A percentile compares a stretch with the other conserved stretches of the same genome.
Evolutionary conservation across 2,888 invertebrate genomes (phyloP).

Genomic region (Hanleya hanleyi): DNA sequence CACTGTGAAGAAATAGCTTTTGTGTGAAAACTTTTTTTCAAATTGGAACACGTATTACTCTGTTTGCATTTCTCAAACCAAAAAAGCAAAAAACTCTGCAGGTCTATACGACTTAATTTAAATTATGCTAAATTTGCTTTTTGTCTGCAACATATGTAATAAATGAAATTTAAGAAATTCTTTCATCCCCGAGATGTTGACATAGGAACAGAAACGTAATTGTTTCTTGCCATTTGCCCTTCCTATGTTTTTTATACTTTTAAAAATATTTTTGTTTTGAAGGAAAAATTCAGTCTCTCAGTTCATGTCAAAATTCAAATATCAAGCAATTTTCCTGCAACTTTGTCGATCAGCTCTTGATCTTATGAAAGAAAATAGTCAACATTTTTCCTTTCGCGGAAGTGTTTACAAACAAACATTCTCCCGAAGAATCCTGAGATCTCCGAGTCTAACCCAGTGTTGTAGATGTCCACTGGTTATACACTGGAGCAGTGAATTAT

Average conservation of each 20-base stretch:
- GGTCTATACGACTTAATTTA: not conserved
- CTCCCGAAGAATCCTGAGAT: too few relatives aligned
- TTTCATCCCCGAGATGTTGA: not conserved
- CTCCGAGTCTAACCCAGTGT: too few relatives aligned
- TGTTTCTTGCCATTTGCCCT: not conserved
- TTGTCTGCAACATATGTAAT: not conserved
- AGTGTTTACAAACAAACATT: not conserved
- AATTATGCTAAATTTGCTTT: slow-evolving; percentile 1
- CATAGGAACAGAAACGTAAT: not conserved
- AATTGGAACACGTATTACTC: not conserved
- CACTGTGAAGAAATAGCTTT: too few relatives aligned
- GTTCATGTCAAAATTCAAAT: not conserved
- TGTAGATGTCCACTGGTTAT: too few relatives aligned
- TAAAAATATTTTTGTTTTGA: slow-evolving; percentile 1
- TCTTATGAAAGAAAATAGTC: not conserved
- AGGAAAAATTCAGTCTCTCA: not conserved
- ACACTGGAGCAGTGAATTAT: too few relatives aligned
- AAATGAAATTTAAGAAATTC: not conserved
- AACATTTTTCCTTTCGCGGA: not conserved
- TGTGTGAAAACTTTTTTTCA: not conserved
- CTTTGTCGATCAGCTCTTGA: not conserved
- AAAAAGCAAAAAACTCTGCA: too few relatives aligned
- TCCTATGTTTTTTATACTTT: not conserved
- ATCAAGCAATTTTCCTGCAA: not conserved
- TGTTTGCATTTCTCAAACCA: too few relatives aligned